phyloP scores from a whole-genome alignment of 2,888 invertebrate species.

The Caenorhabditis sp. region DNA sequence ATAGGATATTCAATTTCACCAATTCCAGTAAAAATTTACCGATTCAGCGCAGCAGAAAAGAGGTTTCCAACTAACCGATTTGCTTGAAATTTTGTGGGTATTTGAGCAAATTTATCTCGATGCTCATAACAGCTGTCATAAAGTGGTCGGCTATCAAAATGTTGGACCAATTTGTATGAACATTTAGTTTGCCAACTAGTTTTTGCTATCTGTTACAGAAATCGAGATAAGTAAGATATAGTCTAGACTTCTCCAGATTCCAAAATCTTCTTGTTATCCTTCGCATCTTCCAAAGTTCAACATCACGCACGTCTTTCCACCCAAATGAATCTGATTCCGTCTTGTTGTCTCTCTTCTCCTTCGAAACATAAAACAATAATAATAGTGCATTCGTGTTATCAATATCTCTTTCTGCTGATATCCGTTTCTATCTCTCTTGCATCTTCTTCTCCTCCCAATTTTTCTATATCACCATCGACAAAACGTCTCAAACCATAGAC shows the following conservation, averaged over 20 bases:
- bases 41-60: too few species aligned
- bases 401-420: conserved; percentile 1
- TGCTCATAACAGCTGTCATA: too few species aligned
- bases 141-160: too few species aligned
- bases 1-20: too few species aligned
- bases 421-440: conserved; percentile 14
- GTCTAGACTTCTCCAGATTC: not conserved
- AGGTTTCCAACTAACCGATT: too few species aligned
- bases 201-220: too few species aligned
- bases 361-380: conserved; percentile 1
- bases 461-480: not conserved
- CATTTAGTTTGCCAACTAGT: too few species aligned
- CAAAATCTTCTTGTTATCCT: not conserved
- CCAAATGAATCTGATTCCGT: not conserved
- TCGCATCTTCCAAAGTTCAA: conserved; percentile 1
- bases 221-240: not conserved
- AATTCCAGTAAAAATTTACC: too few species aligned
- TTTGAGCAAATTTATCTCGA: too few species aligned
- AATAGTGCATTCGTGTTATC: not conserved
- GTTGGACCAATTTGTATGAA: too few species aligned
- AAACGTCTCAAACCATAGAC: conserved; percentile 38
- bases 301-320: not conserved
- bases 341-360: not conserved
- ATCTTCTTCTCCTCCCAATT: not conserved
- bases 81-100: too few species aligned